Percentiles rank a stretch among this genome's conserved stretches.
These are phyloP conservation scores for Lucilia cuprina DNA, from an alignment of 1,140 invertebrate species.

Conservation along the genomic window DNA sequence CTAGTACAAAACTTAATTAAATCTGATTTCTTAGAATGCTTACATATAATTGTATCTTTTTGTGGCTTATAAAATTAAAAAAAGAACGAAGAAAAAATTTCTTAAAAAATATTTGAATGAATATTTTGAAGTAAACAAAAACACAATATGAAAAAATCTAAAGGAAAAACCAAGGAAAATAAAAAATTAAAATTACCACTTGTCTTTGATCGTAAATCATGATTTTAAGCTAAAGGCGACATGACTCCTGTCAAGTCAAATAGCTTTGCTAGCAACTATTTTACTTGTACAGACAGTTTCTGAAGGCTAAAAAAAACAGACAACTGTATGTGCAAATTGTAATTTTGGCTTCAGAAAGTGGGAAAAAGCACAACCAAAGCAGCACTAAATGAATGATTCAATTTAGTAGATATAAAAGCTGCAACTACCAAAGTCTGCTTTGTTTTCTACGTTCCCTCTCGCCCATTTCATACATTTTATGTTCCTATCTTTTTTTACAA, in stretches of 20 bases:
- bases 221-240: conserved; percentile 31
- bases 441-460: background rate
- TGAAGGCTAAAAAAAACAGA: conserved; percentile 5
- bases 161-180: background rate
- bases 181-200: conserved; percentile 33
- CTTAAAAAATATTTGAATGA: background rate
- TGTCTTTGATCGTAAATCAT: conserved; percentile 33
- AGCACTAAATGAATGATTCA: conserved; percentile 26
- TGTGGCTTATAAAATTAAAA: conserved; percentile 22
- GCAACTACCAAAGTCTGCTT: background rate
- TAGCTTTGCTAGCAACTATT: conserved; percentile 17
- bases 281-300: background rate
- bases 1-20: conserved; percentile 30
- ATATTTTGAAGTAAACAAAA: background rate
- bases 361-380: background rate
- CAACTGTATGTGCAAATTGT: background rate
- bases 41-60: background rate
- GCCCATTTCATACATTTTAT: background rate
- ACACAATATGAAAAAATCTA: background rate
- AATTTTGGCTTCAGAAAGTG: conserved; percentile 21
- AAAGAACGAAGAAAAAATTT: background rate
- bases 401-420: conserved; percentile 19
- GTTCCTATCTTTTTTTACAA: background rate
- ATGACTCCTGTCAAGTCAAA: conserved; percentile 32
- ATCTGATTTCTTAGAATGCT: conserved; percentile 29